phyloP scores from a whole-genome alignment of 2,888 invertebrate genomes.

The Sphaerophoria rueppellii region DNA sequence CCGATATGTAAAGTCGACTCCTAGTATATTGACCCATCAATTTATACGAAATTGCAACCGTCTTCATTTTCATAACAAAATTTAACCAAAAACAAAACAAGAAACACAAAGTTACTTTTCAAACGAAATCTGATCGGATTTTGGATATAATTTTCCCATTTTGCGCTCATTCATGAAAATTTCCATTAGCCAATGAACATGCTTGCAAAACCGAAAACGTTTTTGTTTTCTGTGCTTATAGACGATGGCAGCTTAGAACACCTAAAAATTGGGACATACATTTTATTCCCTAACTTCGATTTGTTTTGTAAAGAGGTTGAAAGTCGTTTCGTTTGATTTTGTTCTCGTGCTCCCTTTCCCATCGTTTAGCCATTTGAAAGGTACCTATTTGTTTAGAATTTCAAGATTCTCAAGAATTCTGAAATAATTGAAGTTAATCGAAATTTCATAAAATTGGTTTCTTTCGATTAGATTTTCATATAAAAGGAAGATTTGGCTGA shows the following conservation, averaged over 20 bases:
- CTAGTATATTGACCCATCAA: no score
- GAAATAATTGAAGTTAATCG: slow-evolving; percentile 42
- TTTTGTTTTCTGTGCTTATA: background rate
- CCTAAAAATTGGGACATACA: slow-evolving; percentile 52
- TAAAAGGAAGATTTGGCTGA: slow-evolving; percentile 55
- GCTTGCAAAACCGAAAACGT: background rate
- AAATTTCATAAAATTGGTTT: slow-evolving; percentile 41
- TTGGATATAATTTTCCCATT: background rate
- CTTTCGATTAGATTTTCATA: slow-evolving; percentile 41
- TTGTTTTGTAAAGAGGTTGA: slow-evolving; percentile 61
- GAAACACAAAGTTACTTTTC: no score
- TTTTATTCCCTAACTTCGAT: slow-evolving; percentile 64
- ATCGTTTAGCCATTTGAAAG: background rate
- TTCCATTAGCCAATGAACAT: slow-evolving; percentile 35
- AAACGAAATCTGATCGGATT: slow-evolving; percentile 53
- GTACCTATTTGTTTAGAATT: slow-evolving; percentile 22
- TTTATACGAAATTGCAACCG: no score
- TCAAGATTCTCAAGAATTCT: slow-evolving; percentile 58
- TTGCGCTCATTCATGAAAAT: slow-evolving; percentile 51
- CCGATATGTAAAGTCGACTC: no score
- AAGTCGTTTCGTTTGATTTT: slow-evolving; percentile 7
- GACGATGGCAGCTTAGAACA: slow-evolving; percentile 45
- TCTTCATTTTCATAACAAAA: no score
- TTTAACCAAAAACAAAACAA: no score
- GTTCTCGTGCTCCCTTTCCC: slow-evolving; percentile 23